A percentile compares a stretch with the other conserved stretches of the same genome.
Conservation (phyloP, 2,797 vertebrate species). For the Chelon labrosus region DNA sequence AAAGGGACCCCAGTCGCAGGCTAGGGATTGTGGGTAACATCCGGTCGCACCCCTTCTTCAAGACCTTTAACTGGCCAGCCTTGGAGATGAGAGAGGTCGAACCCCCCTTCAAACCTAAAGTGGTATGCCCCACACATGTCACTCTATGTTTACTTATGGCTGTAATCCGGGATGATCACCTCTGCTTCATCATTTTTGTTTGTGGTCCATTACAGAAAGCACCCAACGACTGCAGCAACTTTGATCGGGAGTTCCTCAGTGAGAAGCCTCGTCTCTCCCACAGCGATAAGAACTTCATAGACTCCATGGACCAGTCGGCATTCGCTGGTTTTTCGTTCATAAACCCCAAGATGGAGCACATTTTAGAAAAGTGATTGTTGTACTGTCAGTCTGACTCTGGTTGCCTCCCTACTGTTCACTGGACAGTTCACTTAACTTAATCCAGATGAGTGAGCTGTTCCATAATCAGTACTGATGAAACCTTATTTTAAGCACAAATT, state of each 20-base stretch:
- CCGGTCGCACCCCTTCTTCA: conserved; percentile 92
- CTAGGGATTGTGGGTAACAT: conserved; percentile 93
- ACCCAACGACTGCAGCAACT: conserved; percentile 95
- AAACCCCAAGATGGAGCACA: conserved; percentile 92
- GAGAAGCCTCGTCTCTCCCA: conserved; percentile 96
- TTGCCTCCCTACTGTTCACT: conserved; percentile 41
- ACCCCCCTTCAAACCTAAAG: conserved; percentile 97
- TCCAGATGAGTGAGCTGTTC: conserved; percentile 44
- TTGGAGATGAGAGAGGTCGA: conserved; percentile 91
- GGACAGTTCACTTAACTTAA: conserved; percentile 32
- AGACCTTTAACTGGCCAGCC: conserved; percentile 91
- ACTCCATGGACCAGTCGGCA: conserved; percentile 97
- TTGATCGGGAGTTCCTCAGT: conserved; percentile 96
- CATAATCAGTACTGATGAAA: conserved; percentile 66
- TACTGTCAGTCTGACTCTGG: conserved; percentile 11
- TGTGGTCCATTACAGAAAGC: conserved; percentile 87
- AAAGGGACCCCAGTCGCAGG: conserved; percentile 90
- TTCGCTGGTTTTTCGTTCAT: conserved; percentile 97
- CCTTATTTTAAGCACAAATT: conserved; percentile 53
- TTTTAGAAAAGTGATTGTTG: conserved; percentile 87
- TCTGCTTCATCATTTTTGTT: conserved; percentile 15
- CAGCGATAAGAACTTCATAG: conserved; percentile 97
- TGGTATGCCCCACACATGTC: conserved; percentile 84
- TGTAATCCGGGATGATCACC: background rate
- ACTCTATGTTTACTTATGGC: background rate